Conservation (phyloP, 2,888 invertebrate species). For the Seira sanloemensis region DNA sequence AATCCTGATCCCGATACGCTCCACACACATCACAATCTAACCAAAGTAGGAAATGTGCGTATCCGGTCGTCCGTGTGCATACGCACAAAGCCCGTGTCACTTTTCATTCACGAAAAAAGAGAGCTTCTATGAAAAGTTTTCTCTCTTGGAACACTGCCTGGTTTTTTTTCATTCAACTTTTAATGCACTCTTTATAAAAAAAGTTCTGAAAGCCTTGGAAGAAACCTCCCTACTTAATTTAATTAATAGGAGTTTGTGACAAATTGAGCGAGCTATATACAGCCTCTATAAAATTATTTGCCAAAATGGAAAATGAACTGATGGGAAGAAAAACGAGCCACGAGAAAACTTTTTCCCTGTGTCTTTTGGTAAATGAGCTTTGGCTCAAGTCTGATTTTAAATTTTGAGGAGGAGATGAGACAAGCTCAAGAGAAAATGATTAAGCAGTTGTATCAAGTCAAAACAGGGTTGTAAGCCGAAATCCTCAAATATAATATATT, state of each 20-base stretch:
- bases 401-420: no score
- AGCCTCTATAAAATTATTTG: constrained; percentile 46
- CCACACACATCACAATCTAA: constrained; percentile 3
- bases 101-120: constrained; percentile 48
- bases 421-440: no score
- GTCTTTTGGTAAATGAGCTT: constrained; percentile 52
- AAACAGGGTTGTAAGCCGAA: neutral
- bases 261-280: constrained; percentile 38
- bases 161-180: constrained; percentile 14
- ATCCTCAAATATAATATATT: no score
- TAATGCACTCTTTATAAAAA: neutral
- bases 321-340: constrained; percentile 10
- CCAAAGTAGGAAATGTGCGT: constrained; percentile 48
- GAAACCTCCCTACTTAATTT: constrained; percentile 28
- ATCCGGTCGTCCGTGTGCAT: constrained; percentile 38
- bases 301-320: constrained; percentile 21
- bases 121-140: constrained; percentile 21
- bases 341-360: constrained; percentile 33
- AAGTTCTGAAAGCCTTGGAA: neutral
- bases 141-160: constrained; percentile 48
- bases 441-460: neutral
- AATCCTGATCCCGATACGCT: neutral
- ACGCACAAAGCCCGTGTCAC: constrained; percentile 30
- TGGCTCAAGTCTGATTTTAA: constrained; percentile 14
- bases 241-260: constrained; percentile 54